Evolutionary conservation across 2,888 invertebrate genomes (phyloP), one percentile per base, ranked within the genome.

Genomic region (Hypomecis atomaria): DNA sequence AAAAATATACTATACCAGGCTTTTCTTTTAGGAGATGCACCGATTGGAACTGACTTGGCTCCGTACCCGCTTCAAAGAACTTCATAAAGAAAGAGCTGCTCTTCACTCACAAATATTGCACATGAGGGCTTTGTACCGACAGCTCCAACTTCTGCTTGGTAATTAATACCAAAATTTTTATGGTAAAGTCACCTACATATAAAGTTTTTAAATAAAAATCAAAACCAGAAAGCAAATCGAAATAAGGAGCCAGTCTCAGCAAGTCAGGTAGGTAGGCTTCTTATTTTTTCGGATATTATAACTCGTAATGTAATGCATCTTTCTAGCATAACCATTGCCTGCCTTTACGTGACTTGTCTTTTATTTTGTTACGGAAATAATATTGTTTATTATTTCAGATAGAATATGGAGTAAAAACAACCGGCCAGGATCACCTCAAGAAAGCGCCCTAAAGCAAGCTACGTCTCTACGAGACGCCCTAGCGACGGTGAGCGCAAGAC

Each of bases 391-490:
- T n/a, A n/a, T 38, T 37, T 6, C 69, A 93, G 93, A 87, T 8
- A 83, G 79, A 11, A 75, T 92, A 38, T 90, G 90, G 89, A 77
- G 75, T 8, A 73, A 76, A 6, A 70, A 74, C 1, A 61, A 72
- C 1, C 85, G 88, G 0, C 89, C 89, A 1, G 90, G 85, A 0
- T 78, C 82, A 0, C 67, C 84, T 0, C 62, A 85, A 42, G 90
- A 93, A 71, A 76, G 74, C 1, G 79, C 79, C 1, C 62, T 90
- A 9, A 78, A 82, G 0, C 82, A 86, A 11, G 84, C 87, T 0
- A 74, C 83, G 0, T 83, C 87, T 0, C 68, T 92, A 10, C 84
- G 93, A 0, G 88, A 90, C 49, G 92, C 92, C 0, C 76, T 93
- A 0, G 88, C 91, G 0, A 73, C 83, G 1, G 90, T 90, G 7